Base-by-base conservation (phyloP, 2,113 vertebrate species). In the Datnioides undecimradiatus region DNA sequence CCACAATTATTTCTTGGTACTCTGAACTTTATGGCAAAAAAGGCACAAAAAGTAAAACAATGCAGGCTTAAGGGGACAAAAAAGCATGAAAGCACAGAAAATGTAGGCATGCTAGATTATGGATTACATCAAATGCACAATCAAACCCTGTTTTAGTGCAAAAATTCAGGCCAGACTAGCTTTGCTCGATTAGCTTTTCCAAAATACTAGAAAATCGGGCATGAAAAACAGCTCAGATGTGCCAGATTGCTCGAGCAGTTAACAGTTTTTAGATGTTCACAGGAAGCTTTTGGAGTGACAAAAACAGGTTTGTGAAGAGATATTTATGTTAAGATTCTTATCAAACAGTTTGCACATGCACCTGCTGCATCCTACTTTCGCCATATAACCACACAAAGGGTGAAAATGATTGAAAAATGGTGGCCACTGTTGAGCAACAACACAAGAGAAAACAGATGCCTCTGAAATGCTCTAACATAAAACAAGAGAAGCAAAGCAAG, bases 311-410 rank as follows among this genome's bases (percentile, higher is more conserved):
- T 11, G 1, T 41, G 8, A 19, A 19, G 6, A 60, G 8, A 17
- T 29, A 17, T 54, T 17, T 4, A 17, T 27, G 3, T 29, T 17
- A 25, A 16, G 12, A 46, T 9, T 29, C 21, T 29, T 66, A 74
- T 41, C 54, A 70, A 81, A 57, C 55, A n/a, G 45, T 23, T 31
- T 45, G 17, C 51, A 45, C 33, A n/a, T 66, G 82, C 82, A 85
- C 81, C 78, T 79, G 80, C 74, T 79, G 19, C 7, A 19, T 46
- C 46, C 33, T 5, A 31, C 17, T 34, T 34, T 46, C 31, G 67
- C 54, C 31, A 63, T 12, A 73, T 38, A 46, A 43, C n/a, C n/a
- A n/a, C 45, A 43, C 11, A 45, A 31, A 45, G 1, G 3, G n/a
- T n/a, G n/a, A n/a, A n/a, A n/a, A n/a, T n/a, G n/a, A n/a, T n/a